These are phyloP conservation scores for Callorhinus ursinus DNA, from an alignment of 2,113 vertebrate genomes.

Conservation along the genomic window DNA sequence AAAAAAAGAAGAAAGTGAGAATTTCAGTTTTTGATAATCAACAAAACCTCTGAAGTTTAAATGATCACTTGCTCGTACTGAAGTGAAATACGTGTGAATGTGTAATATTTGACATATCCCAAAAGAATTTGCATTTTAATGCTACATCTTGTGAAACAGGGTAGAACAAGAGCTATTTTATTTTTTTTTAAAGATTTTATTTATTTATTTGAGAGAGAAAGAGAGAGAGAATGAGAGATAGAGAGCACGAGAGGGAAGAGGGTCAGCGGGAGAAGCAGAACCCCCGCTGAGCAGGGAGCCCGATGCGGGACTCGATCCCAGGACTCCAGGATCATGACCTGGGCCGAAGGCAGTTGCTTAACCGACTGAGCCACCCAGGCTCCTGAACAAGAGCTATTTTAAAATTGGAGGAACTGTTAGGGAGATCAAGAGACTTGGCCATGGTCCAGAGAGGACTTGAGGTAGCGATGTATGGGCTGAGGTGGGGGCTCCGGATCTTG, in stretches of 20 bases:
- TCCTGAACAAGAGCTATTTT: neutral
- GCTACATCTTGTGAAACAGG: neutral
- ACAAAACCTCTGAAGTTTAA: neutral
- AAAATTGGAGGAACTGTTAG: neutral
- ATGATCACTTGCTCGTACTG: neutral
- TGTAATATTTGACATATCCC: neutral
- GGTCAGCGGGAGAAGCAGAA: no score
- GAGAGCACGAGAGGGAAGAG: no score
- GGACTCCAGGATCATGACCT: no score
- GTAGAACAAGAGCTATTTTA: neutral
- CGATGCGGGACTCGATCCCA: no score
- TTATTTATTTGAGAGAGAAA: no score
- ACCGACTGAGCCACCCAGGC: no score
- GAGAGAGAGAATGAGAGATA: no score
- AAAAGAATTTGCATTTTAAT: neutral
- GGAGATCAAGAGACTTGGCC: neutral
- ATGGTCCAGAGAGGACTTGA: neutral
- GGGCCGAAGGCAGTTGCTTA: no score
- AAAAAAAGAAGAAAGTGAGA: neutral
- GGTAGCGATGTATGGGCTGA: rapidly evolving
- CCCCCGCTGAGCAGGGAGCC: no score
- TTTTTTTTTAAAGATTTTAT: no score
- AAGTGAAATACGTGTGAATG: neutral
- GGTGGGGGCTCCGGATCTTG: neutral
- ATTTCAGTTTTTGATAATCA: neutral